Conservation (phyloP, 2,113 vertebrate species). For the Alexandromys fortis region DNA sequence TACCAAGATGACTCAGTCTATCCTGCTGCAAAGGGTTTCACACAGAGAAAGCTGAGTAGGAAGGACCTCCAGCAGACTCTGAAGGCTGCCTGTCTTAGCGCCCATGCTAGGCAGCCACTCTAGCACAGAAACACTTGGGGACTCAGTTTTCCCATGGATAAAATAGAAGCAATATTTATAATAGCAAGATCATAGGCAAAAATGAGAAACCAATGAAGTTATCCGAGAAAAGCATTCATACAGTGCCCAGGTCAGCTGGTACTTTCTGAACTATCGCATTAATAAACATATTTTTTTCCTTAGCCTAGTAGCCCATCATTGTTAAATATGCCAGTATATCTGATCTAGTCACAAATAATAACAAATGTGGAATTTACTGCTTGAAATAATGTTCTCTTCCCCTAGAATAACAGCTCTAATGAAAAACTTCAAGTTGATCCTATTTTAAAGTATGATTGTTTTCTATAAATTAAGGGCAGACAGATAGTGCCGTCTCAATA, state of each 20-base stretch:
- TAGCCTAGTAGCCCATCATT: background rate
- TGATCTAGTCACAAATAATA: background rate
- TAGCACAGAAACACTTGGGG: background rate
- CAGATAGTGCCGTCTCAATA: background rate
- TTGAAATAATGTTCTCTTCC: background rate
- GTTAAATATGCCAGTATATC: background rate
- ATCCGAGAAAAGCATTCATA: background rate
- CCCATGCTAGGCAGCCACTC: background rate
- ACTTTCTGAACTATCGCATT: background rate
- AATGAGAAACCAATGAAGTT: background rate
- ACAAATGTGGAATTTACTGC: background rate
- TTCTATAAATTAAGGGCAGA: background rate
- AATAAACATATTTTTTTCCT: background rate
- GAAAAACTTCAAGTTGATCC: background rate
- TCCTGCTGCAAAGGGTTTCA: background rate
- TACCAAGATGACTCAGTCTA: background rate
- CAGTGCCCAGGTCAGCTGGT: background rate
- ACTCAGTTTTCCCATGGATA: background rate
- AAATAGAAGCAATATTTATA: slow-evolving; percentile 4
- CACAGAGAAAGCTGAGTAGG: background rate
- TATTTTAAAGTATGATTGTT: slow-evolving; percentile 10
- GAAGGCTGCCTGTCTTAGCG: background rate
- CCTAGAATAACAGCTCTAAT: slow-evolving; percentile 21
- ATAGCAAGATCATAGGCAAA: background rate
- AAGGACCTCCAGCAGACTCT: background rate